phyloP scores from a whole-genome alignment of 35 echinoderm and acorn worm species.

The Anneissia japonica region DNA sequence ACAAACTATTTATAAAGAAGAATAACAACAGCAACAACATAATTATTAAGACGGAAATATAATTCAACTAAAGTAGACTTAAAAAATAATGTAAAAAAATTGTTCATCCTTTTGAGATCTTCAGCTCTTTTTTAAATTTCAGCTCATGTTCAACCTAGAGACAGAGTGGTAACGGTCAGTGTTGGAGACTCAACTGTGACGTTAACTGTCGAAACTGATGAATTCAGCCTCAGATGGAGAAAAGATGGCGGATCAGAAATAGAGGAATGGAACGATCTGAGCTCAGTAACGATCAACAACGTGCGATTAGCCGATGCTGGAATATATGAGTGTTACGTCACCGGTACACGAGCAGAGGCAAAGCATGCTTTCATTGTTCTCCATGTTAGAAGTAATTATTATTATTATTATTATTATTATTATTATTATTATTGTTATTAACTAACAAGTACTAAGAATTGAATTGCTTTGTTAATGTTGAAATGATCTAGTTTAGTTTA shows the following conservation, averaged over 20 bases:
- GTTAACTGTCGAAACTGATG: background rate
- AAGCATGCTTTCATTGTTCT: background rate
- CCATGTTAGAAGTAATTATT: background rate
- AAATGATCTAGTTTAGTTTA: too few species aligned
- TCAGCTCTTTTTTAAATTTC: too few species aligned
- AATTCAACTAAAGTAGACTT: too few species aligned
- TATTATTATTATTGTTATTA: too few species aligned
- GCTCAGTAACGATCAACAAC: background rate
- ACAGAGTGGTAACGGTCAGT: background rate
- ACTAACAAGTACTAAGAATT: too few species aligned
- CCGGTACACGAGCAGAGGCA: background rate
- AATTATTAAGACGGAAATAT: too few species aligned
- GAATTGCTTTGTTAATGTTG: too few species aligned
- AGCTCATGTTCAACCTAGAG: background rate
- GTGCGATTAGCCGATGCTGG: background rate
- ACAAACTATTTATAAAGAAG: too few species aligned
- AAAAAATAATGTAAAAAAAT: too few species aligned
- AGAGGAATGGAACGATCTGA: background rate
- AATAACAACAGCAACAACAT: too few species aligned
- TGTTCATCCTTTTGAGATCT: too few species aligned
- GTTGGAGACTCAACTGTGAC: background rate
- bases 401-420: too few species aligned
- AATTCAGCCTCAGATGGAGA: background rate
- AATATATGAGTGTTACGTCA: background rate
- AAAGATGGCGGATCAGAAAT: background rate